Evolutionary conservation across 1,140 invertebrate species (phyloP).

Genomic region (Psix sp.): DNA sequence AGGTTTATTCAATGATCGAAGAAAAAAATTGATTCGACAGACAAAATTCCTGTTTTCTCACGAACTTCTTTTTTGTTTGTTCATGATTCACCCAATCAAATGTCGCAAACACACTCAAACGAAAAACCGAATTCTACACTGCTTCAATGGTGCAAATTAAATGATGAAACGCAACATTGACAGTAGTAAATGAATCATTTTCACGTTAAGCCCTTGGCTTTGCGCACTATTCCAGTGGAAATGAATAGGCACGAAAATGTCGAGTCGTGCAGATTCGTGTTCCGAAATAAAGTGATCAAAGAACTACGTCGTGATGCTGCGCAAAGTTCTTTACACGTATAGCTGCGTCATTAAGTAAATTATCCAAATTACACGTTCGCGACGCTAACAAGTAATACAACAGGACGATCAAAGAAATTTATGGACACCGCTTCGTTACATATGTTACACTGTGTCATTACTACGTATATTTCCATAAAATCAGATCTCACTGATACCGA

Average conservation of each 20-base stretch:
- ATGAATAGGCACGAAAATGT: conserved; percentile 11
- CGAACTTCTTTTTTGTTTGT: no score
- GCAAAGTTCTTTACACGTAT: conserved; percentile 38
- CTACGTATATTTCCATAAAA: conserved; percentile 2
- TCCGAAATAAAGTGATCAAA: conserved; percentile 33
- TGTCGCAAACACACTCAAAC: no score
- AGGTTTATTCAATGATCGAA: no score
- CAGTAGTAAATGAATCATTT: conserved; percentile 2
- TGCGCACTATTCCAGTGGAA: conserved; percentile 3
- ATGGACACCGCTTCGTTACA: conserved; percentile 35
- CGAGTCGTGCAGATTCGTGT: conserved; percentile 8
- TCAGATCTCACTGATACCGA: conserved; percentile 7
- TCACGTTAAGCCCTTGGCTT: conserved; percentile 1
- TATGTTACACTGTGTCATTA: conserved; percentile 17
- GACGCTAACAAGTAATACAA: conserved; percentile 38
- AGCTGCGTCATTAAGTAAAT: conserved; percentile 48
- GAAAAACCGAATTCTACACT: no score
- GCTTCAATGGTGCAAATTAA: conserved; percentile 4
- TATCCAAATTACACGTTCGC: conserved; percentile 43
- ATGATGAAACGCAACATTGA: conserved; percentile 1
- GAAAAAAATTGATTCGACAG: no score
- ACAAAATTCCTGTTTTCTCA: no score
- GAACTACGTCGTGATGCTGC: conserved; percentile 24
- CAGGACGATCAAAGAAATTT: conserved; percentile 31
- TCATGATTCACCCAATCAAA: no score